Evolutionary conservation across 2,888 invertebrate species (phyloP).

Genomic region (Meliscaeva auricollis): DNA sequence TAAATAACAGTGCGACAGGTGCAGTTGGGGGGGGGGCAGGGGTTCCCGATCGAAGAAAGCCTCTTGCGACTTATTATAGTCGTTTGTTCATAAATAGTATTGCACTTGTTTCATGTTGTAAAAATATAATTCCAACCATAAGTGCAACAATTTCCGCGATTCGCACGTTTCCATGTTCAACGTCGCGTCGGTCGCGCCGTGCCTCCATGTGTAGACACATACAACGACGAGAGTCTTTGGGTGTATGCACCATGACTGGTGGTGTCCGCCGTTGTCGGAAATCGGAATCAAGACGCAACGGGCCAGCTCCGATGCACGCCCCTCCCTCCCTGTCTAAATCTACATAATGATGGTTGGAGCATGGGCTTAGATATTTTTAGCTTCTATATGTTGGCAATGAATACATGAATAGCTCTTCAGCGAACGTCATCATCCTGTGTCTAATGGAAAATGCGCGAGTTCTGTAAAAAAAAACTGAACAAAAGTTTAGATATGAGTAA

Average conservation of each 20-base stretch:
- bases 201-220: conserved; percentile 18
- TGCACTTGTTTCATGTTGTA: conserved; percentile 60
- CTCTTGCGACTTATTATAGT: conserved; percentile 45
- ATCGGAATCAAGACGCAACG: conserved; percentile 6
- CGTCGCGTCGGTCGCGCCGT: too few relatives aligned
- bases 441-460: conserved; percentile 8
- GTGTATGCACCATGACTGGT: neutral
- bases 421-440: conserved; percentile 12
- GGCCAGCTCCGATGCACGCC: neutral
- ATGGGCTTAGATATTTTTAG: conserved; percentile 42
- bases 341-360: neutral
- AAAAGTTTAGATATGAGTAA: conserved; percentile 14
- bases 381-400: conserved; percentile 56
- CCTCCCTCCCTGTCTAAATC: neutral
- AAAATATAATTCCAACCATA: conserved; percentile 47
- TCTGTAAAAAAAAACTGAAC: neutral
- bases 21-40: neutral
- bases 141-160: conserved; percentile 69
- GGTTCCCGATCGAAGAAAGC: conserved; percentile 26
- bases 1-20: neutral
- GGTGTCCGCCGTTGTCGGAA: conserved; percentile 5
- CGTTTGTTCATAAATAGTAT: conserved; percentile 58
- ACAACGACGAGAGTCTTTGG: neutral
- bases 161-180: conserved; percentile 73
- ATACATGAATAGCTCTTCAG: conserved; percentile 4